A percentile compares a stretch with the other conserved stretches of the same genome.
phyloP scores from a whole-genome alignment of 2,113 vertebrate species.

The Calyptommatus sinebrachiatus region DNA sequence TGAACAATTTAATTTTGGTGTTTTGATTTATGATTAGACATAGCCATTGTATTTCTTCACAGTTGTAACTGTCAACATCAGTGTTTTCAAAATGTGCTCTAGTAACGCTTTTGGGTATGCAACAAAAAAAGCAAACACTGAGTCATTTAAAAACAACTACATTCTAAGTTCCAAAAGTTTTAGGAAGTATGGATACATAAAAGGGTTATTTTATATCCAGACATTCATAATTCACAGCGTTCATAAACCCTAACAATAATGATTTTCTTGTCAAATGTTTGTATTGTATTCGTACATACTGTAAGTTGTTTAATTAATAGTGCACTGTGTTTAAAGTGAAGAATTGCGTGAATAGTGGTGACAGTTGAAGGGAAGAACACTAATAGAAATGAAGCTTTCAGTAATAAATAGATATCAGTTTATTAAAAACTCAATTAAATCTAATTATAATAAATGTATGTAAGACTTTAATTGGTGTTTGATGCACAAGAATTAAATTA shows the following conservation, averaged over 20 bases:
- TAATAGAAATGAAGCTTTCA: not conserved
- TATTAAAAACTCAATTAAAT: constrained; percentile 9
- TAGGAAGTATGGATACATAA: not conserved
- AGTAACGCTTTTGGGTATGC: not conserved
- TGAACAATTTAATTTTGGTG: not conserved
- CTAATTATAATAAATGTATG: not conserved
- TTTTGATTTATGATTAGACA: not conserved
- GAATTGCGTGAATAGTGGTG: not conserved
- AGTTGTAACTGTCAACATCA: not conserved
- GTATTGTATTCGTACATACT: not conserved
- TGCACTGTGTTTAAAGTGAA: not conserved
- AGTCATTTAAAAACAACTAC: too few relatives aligned
- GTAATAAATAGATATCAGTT: constrained; percentile 1
- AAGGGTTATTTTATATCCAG: not conserved
- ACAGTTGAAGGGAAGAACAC: not conserved
- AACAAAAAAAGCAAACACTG: not conserved
- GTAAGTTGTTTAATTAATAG: not conserved
- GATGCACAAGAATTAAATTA: constrained; percentile 8
- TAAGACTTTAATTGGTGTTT: constrained; percentile 7
- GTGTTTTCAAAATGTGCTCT: not conserved
- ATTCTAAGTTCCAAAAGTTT: not conserved
- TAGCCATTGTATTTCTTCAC: not conserved
- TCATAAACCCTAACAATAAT: not conserved
- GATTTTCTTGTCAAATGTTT: not conserved
- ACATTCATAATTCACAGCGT: not conserved